Conservation (phyloP, 1,140 invertebrate species). For the Spodoptera frugiperda region DNA sequence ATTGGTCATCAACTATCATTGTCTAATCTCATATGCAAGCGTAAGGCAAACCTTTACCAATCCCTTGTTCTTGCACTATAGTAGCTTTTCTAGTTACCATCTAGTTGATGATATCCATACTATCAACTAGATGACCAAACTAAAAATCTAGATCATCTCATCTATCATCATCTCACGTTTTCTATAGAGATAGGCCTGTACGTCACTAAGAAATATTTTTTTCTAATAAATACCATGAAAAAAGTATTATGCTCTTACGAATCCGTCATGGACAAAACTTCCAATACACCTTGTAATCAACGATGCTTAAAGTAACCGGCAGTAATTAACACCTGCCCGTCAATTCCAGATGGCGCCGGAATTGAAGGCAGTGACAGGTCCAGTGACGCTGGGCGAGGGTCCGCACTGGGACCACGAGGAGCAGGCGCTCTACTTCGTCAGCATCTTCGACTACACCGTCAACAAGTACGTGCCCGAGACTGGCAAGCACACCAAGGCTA, state of each 20-base stretch:
- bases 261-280: background rate
- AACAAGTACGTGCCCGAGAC: constrained; percentile 85
- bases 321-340: background rate
- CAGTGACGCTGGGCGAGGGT: constrained; percentile 86
- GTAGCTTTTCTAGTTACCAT: background rate
- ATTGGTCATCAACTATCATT: too few species aligned
- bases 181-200: too few species aligned
- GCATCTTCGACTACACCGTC: constrained; percentile 86
- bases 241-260: background rate
- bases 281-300: background rate
- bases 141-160: too few species aligned
- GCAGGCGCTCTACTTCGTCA: constrained; percentile 87
- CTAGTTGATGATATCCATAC: too few species aligned
- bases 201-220: background rate
- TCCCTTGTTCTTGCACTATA: too few species aligned
- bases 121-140: too few species aligned
- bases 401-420: constrained; percentile 88
- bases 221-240: background rate
- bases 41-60: too few species aligned
- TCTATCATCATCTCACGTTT: too few species aligned
- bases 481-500: constrained; percentile 74
- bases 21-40: too few species aligned
- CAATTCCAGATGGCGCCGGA: constrained; percentile 67
- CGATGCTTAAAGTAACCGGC: background rate
- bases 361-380: constrained; percentile 72